phyloP scores from a whole-genome alignment of 2,888 invertebrate species.

The Palloptera scutellata region DNA sequence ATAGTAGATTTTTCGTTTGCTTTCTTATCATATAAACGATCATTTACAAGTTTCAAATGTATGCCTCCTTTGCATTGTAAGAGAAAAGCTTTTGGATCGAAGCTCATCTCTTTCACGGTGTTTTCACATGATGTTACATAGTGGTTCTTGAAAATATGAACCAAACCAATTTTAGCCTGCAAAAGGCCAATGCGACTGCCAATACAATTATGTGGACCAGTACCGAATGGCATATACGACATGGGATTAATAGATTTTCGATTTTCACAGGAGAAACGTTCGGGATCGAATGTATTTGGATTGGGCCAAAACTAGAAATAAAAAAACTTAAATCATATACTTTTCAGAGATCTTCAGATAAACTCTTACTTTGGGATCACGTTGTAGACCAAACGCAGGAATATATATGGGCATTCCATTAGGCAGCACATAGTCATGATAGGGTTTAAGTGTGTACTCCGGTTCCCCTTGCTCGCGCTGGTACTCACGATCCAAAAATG shows the following conservation, averaged over 20 bases:
- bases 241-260: conserved; percentile 48
- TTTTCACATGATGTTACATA: conserved; percentile 47
- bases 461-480: conserved; percentile 39
- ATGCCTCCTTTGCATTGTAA: conserved; percentile 50
- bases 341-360: background rate
- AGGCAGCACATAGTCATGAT: conserved; percentile 52
- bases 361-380: conserved; percentile 57
- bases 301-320: conserved; percentile 55
- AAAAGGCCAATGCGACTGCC: conserved; percentile 60
- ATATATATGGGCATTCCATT: conserved; percentile 57
- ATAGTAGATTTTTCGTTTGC: conserved; percentile 11
- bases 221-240: conserved; percentile 58
- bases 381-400: conserved; percentile 57
- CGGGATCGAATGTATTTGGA: conserved; percentile 59
- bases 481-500: conserved; percentile 61
- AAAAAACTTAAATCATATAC: conserved; percentile 6
- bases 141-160: conserved; percentile 58
- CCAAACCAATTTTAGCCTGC: conserved; percentile 57
- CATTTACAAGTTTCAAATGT: conserved; percentile 52
- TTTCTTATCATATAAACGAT: conserved; percentile 48
- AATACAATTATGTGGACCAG: conserved; percentile 60
- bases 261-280: conserved; percentile 56
- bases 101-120: conserved; percentile 46
- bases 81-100: conserved; percentile 55
- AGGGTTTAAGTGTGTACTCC: conserved; percentile 52